Base-by-base conservation (phyloP, 2,797 vertebrate genomes). In the Sebastes trivittatus region DNA sequence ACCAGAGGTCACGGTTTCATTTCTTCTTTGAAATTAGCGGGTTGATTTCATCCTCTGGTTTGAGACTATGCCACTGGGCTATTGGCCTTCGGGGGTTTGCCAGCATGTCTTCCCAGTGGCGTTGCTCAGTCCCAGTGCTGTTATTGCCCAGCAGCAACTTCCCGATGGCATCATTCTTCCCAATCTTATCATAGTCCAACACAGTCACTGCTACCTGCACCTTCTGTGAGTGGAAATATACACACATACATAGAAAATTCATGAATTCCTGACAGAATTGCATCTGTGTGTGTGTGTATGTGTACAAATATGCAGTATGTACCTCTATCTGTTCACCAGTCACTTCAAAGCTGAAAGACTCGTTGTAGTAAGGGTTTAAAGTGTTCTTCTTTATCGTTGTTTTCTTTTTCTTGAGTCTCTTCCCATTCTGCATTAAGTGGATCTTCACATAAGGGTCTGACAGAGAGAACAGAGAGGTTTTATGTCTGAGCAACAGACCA, bases 111-210 rank as follows among this genome's bases (percentile, higher is more conserved):
- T 96, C 96, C 98, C 98, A 99, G 34, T 99, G 98, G 61, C 97
- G 95, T 67, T 97, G 96, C 95, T 99, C 98, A 0, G 97, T 98
- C 0, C 97, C 98, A 0, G 96, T 95, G 95, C 97, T 96, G 87
- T 96, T 97, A 85, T 94, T 91, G 61, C 98, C 98, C 88, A 99
- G 95, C 92, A 99, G 96, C 82, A 99, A 95, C 87, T 99, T 99
- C 81, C 98, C 98, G 59, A 99, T 99, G 92, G 98, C 98, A 80
- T 99, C 98, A 0, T 99, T 99, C 96, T 99, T 99, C 88, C 98
- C 98, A 84, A 99, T 99, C 97, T 99, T 99, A 95, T 99, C 98
- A 91, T 99, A 99, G 96, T 99, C 98, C 96, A 99, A 94, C 92
- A 98, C 98, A 81, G 98, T 99, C 91, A 99, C 97, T 82, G 97